Conservation (phyloP, 2,888 invertebrate species). For the Monopis laevigella region DNA sequence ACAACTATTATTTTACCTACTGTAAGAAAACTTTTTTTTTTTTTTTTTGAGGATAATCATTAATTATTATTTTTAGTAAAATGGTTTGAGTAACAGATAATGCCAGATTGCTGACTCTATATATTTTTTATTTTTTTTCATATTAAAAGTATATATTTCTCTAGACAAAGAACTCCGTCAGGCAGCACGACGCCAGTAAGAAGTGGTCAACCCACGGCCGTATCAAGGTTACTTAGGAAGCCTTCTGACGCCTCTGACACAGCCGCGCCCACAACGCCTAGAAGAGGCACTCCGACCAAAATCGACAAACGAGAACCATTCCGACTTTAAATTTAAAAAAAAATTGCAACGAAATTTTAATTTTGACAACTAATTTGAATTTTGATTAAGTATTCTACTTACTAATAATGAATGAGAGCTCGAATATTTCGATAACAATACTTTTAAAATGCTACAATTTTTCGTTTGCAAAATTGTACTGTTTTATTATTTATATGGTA, state of each 20-base stretch:
- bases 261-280: conserved; percentile 57
- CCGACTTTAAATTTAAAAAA: conserved; percentile 67
- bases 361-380: background rate
- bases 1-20: no score
- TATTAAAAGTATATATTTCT: no score
- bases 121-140: no score
- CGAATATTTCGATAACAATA: conserved; percentile 6
- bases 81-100: no score
- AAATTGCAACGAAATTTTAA: conserved; percentile 2
- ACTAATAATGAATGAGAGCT: background rate
- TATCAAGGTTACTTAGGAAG: conserved; percentile 71
- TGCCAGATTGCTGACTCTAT: no score
- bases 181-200: conserved; percentile 79
- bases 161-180: conserved; percentile 79
- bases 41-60: background rate
- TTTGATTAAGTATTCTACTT: background rate
- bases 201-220: conserved; percentile 70
- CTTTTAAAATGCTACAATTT: no score
- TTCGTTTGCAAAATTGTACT: no score
- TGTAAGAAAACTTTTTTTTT: background rate
- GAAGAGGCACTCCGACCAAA: conserved; percentile 48
- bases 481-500: no score
- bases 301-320: conserved; percentile 75
- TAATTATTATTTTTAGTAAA: background rate
- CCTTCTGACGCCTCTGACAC: conserved; percentile 76